Evolutionary conservation across 2,888 invertebrate genomes (phyloP), one percentile per base, ranked within the genome.

Genomic region (Choreutis nemorana): DNA sequence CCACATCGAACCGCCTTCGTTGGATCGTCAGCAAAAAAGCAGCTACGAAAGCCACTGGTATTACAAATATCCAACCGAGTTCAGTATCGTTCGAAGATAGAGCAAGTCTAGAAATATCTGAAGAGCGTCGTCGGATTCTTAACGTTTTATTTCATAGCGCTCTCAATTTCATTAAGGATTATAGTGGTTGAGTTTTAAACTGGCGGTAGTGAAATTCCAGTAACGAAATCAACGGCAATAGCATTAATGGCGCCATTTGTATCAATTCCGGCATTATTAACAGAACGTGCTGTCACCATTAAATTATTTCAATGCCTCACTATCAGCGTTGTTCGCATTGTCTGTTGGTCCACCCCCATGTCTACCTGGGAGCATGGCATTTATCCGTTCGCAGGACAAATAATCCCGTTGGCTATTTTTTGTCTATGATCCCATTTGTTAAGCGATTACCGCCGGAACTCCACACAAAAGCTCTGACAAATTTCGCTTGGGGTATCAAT

Each of bases 391-490:
- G 39, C 45, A 46, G 41, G 40, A 40, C 54, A 50, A 58, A 70
- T 64, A 68, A 68, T 59, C 33, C 49, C 43, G 42, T 48, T 46
- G 50, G 46, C 40, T 50, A 48, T 56, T 64, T 70, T 65, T 67
- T 64, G 51, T 53, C 45, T 52, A 50, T 35, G 41, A n/a, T 42
- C 38, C 51, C 50, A 55, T 68, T 59, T 61, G 62, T 70, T 42
- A 57, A 61, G 41, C 60, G 62, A 65, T 73, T 66, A 71, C 62
- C 55, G 61, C 62, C 72, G 77, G 75, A 72, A 65, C 65, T 66
- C 44, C 43, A 54, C 51, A 73, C 72, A 77, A 73, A 65, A 56
- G 63, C 54, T 50, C 54, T 58, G 62, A 65, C 64, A 61, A 63
- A 65, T 63, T 62, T 56, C 50, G 54, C 55, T 47, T 46, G 55